Percentiles rank a stretch among this genome's conserved stretches.
phyloP scores from a whole-genome alignment of 2,888 invertebrate genomes.

The Cerastoderma edule region DNA sequence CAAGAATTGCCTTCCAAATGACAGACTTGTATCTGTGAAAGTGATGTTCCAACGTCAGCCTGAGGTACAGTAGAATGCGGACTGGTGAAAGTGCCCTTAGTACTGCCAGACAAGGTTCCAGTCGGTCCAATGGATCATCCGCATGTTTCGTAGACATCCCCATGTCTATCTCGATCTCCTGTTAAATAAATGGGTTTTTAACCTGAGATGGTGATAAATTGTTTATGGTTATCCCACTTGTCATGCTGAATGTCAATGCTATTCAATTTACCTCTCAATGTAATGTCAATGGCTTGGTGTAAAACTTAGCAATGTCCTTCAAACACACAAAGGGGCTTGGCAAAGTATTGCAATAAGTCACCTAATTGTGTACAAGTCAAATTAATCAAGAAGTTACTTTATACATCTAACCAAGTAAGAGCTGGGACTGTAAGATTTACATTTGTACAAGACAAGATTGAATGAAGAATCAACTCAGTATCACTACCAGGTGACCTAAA shows the following conservation, averaged over 20 bases:
- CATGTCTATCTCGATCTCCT: conserved; percentile 55
- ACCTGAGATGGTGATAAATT: not conserved
- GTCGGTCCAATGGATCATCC: conserved; percentile 41
- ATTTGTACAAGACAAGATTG: too few relatives aligned
- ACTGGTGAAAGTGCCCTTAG: conserved; percentile 41
- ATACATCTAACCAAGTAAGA: too few relatives aligned
- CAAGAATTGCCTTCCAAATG: conserved; percentile 31
- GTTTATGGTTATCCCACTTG: not conserved
- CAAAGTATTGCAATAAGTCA: not conserved
- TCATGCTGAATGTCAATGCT: too few relatives aligned
- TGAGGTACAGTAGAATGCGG: conserved; percentile 47
- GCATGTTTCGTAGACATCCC: conserved; percentile 10
- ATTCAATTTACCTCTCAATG: not conserved
- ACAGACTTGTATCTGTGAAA: conserved; percentile 28
- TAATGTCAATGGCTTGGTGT: not conserved
- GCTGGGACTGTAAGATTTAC: too few relatives aligned
- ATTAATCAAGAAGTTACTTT: too few relatives aligned
- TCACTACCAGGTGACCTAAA: too few relatives aligned
- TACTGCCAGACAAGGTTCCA: conserved; percentile 28
- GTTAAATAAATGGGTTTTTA: not conserved
- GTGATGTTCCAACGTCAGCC: conserved; percentile 44
- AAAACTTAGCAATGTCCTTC: not conserved
- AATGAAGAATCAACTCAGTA: too few relatives aligned
- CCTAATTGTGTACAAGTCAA: too few relatives aligned
- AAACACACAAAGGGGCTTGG: not conserved